A percentile compares a stretch with the other conserved stretches of the same genome.
These are phyloP conservation scores for Heliconius congener DNA, from an alignment of 1,140 invertebrate genomes.

Conservation along the genomic window DNA sequence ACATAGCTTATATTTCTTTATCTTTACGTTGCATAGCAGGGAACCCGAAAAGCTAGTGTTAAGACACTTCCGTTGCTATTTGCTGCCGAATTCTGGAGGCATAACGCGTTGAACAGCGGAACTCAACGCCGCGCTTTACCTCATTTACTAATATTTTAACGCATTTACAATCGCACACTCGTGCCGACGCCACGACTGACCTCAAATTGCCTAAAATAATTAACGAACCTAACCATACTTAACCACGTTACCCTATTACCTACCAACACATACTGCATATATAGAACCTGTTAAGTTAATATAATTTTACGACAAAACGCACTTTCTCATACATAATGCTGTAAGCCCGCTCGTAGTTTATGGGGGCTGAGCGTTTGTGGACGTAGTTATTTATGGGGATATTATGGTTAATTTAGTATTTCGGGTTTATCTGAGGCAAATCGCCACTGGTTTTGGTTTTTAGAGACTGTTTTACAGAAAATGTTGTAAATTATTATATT, in stretches of 20 bases:
- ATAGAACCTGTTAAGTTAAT: not conserved
- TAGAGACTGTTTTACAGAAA: not conserved
- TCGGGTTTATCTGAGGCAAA: not conserved
- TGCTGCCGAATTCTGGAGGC: too few species aligned
- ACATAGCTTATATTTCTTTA: too few species aligned
- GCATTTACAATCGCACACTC: too few species aligned
- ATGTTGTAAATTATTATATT: too few species aligned
- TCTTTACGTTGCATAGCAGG: too few species aligned
- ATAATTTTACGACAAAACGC: constrained; percentile 11
- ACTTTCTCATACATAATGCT: constrained; percentile 16
- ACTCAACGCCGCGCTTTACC: not conserved
- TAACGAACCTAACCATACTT: too few species aligned
- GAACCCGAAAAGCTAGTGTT: not conserved
- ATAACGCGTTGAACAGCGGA: not conserved
- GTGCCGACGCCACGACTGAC: too few species aligned
- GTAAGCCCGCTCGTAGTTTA: constrained; percentile 22
- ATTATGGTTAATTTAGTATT: constrained; percentile 7
- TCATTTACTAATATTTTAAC: not conserved
- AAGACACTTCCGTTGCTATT: too few species aligned
- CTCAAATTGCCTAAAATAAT: too few species aligned
- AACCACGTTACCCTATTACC: too few species aligned
- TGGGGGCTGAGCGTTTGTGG: constrained; percentile 2
- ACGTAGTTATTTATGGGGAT: constrained; percentile 21
- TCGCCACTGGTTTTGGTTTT: not conserved
- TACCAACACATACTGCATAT: not conserved